These are phyloP conservation scores for Andrena haemorrhoa DNA, from an alignment of 2,888 invertebrate species.

Conservation along the genomic window DNA sequence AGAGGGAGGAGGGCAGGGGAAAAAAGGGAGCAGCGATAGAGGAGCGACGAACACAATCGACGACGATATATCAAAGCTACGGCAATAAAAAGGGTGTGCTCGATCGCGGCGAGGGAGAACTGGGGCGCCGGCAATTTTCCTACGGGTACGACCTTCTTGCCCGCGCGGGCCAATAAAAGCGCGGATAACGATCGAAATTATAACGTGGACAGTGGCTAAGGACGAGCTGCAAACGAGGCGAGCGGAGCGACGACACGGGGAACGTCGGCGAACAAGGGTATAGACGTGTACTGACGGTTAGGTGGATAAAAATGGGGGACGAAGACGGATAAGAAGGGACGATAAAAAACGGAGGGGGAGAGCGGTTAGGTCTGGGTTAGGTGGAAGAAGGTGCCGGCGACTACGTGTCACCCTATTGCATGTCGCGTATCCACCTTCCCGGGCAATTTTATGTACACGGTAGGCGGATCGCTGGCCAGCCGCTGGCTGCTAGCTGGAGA, in stretches of 20 bases:
- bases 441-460: conserved; percentile 65
- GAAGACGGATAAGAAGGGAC: conserved; percentile 50
- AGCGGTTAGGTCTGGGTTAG: no score
- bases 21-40: background rate
- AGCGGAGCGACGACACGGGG: conserved; percentile 5
- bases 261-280: background rate
- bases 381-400: background rate
- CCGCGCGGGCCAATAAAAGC: background rate
- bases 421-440: conserved; percentile 59
- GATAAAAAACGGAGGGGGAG: conserved; percentile 47
- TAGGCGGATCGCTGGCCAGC: conserved; percentile 55
- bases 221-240: background rate
- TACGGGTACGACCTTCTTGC: conserved; percentile 2
- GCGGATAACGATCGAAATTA: conserved; percentile 35
- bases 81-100: background rate
- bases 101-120: background rate
- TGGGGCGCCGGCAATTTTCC: conserved; percentile 10
- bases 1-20: background rate
- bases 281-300: background rate
- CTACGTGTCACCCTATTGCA: conserved; percentile 44
- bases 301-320: conserved; percentile 43
- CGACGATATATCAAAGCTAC: conserved; percentile 14
- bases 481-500: conserved; percentile 47
- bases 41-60: background rate
- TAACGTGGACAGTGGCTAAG: background rate